Evolutionary conservation across 1,140 invertebrate genomes (phyloP), one percentile per base, ranked within the genome.

Genomic region (Hermetia illucens): DNA sequence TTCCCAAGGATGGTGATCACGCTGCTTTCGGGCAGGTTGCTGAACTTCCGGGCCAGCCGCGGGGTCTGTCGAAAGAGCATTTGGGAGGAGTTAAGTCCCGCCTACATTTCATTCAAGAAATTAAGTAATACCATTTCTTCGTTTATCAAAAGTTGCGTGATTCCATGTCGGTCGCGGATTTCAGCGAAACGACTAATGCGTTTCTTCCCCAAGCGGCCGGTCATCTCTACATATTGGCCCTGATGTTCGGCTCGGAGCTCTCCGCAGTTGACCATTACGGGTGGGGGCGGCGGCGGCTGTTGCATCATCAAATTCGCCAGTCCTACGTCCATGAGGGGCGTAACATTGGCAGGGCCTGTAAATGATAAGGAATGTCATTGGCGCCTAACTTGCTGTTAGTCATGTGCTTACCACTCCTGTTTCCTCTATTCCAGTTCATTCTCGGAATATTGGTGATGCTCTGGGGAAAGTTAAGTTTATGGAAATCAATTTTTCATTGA

Each of bases 111-210:
- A 35, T 24, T 3, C 13, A 4, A 35, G 5, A 18, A 34, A 21
- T 36, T 19, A 31, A 31, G 12, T 17, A 15, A 29, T 34, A 44
- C 41, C 29, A 51, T 52, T 44, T 55, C 48, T 43, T 63, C 63
- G 29, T 63, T 45, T 19, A 62, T 59, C 3, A 65, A 61, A 21
- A 64, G 42, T 42, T 65, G 63, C 4, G 56, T 59, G n/a, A 57
- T 50, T 4, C 62, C 61, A 32, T 52, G 49, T 5, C 52, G 45
- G 49, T 65, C 63, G 5, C 55, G 45, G 2, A 65, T 40, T 32
- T 61, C 53, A 3, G 56, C 46, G 45, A 65, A 65, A 9, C 59
- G 55, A n/a, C 55, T 52, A 0, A 63, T 47, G 0, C 60, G 54
- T 40, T 61, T 54, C 29, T 62, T 61, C 15, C 61, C 54, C 34